Evolutionary conservation across 2,888 invertebrate species (phyloP).

Genomic region (Melanostoma mellinum): DNA sequence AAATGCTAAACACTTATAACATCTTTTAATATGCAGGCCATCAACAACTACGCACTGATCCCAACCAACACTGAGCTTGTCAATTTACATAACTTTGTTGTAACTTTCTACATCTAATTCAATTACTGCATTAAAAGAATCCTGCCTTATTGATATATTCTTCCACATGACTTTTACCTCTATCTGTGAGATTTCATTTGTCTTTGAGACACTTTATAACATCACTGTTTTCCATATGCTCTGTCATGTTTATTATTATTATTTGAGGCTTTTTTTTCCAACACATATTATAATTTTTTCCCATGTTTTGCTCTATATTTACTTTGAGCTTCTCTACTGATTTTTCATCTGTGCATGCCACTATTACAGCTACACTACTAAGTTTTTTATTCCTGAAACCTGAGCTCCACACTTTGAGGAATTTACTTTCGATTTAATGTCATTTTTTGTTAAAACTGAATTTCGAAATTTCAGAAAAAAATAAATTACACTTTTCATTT

Average conservation of each 20-base stretch:
- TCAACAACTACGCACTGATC: too few species aligned
- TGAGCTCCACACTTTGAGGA: constrained; percentile 5
- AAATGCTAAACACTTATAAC: neutral
- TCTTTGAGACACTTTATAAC: neutral
- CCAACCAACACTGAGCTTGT: too few species aligned
- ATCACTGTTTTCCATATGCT: neutral
- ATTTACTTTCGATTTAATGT: constrained; percentile 2
- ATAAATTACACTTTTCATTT: too few species aligned
- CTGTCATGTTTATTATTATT: neutral
- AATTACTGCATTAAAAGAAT: neutral
- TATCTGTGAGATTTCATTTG: neutral
- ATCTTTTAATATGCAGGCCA: neutral
- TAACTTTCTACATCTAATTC: neutral
- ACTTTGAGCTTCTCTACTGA: constrained; percentile 9
- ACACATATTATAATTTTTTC: constrained; percentile 22
- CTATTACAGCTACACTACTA: neutral
- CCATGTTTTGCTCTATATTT: neutral
- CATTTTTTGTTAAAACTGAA: constrained; percentile 8
- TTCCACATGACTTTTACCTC: neutral
- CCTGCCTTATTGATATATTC: neutral
- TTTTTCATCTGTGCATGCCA: neutral
- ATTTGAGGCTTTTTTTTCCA: neutral
- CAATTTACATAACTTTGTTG: neutral
- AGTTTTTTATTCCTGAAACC: neutral
- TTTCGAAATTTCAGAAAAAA: too few species aligned